Evolutionary conservation across 1,140 invertebrate genomes (phyloP), one percentile per base, ranked within the genome.

Genomic region (Acarapis woodi): DNA sequence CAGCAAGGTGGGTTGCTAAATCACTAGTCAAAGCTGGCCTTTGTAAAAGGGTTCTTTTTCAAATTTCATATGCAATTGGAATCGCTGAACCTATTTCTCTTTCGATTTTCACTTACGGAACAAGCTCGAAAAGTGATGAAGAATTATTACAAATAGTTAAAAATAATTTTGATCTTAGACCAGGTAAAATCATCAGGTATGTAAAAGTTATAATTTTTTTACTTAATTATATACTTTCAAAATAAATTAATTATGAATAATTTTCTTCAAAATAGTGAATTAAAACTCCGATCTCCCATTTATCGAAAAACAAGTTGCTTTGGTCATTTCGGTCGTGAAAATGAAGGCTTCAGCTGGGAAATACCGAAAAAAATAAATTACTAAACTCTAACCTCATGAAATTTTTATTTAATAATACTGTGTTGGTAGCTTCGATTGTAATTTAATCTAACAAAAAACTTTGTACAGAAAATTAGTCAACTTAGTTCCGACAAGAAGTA

Each of bases 271-370:
- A n/a, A n/a, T n/a, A n/a, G n/a, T 55, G 87, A 94, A 47, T 60
- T 99, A 44, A 76, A 90, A 51, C 65, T 99, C 38, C 67, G 79
- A 49, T 70, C 73, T 47, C 88, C 93, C 22, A 94, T 99, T 47
- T 99, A 96, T 60, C 79, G 93, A 59, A 73, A 73, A 49, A 99
- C 90, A 31, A 87, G 83, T 51, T 74, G 75, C 25, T 97, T 97
- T 54, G 93, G 93, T 28, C 93, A 99, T 59, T 99, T 99, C 60
- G 93, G 93, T 32, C 70, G 87, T 33, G 68, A 74, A 36, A 76
- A 79, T 38, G n/a, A n/a, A n/a, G n/a, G n/a, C n/a, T 97, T 99
- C 59, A 65, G 79, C 41, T 99, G 93, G 93, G 88, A 97, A 61
- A 64, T 73, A 52, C 79, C 87, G 42, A 96, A 93, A 58, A 59